Evolutionary conservation across 1,140 invertebrate species (phyloP).

Genomic region (Gonatopus flavifemur): DNA sequence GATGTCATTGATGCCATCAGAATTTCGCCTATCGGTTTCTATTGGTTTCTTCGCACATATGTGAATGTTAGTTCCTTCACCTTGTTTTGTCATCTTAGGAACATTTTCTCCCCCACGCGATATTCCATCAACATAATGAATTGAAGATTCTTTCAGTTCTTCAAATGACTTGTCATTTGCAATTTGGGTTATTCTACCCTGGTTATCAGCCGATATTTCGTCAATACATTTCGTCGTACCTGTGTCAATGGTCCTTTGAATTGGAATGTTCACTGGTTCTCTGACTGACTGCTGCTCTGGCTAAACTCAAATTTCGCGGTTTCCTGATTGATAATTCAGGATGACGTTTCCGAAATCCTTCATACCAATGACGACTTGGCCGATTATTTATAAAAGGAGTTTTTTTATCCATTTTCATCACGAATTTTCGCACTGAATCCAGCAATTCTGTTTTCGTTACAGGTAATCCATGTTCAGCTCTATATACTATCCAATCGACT

Average conservation of each 20-base stretch:
- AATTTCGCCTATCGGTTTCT: no score
- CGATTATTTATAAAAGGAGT: constrained; percentile 30
- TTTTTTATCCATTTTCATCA: constrained; percentile 28
- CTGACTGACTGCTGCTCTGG: constrained; percentile 20
- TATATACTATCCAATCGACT: background rate
- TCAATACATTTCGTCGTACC: no score
- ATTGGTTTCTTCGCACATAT: background rate
- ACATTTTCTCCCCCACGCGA: background rate
- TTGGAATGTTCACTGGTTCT: no score
- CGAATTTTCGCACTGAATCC: constrained; percentile 39
- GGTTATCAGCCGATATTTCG: no score
- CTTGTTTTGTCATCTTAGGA: background rate
- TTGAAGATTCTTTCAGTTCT: background rate
- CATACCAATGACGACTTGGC: constrained; percentile 29
- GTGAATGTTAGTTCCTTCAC: background rate
- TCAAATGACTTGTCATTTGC: background rate
- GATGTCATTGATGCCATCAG: no score
- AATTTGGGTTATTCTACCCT: no score
- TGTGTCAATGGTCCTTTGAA: no score
- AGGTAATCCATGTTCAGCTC: constrained; percentile 25
- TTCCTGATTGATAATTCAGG: constrained; percentile 22
- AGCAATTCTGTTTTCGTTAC: constrained; percentile 33
- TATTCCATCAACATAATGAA: background rate
- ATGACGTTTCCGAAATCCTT: no score
- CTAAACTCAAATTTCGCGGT: constrained; percentile 22